A percentile compares a stretch with the other conserved stretches of the same genome.
Evolutionary conservation across 2,797 vertebrate species (phyloP).

Genomic region (Cichlasoma orientale): DNA sequence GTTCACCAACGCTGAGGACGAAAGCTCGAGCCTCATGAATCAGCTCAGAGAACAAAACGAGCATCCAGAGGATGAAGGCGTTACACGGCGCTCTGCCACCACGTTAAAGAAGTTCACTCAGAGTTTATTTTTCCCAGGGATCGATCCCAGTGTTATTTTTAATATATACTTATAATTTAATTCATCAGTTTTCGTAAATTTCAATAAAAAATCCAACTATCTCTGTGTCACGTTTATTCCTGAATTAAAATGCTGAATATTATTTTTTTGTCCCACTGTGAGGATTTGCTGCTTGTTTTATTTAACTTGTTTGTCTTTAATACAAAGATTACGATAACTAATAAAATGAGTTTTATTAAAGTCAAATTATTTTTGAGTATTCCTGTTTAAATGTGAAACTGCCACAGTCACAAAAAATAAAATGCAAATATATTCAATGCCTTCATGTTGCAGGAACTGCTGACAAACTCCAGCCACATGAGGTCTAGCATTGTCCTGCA

Average conservation of each 20-base stretch:
- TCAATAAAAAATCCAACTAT: slow-evolving; percentile 37
- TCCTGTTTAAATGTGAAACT: too few relatives aligned
- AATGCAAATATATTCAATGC: too few relatives aligned
- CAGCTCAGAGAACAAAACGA: not conserved
- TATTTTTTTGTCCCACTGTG: not conserved
- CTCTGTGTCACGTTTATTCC: not conserved
- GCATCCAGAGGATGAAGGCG: slow-evolving; percentile 1
- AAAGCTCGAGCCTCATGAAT: not conserved
- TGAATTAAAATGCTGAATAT: not conserved
- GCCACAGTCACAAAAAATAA: too few relatives aligned
- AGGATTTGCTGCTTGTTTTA: not conserved
- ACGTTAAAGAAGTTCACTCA: slow-evolving; percentile 47
- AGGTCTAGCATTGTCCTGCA: too few relatives aligned
- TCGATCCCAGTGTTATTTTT: slow-evolving; percentile 67
- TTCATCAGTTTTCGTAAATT: slow-evolving; percentile 59
- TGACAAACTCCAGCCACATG: too few relatives aligned
- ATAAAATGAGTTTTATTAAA: not conserved
- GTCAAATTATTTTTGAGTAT: too few relatives aligned
- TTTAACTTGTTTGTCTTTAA: not conserved
- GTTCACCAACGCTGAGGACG: not conserved
- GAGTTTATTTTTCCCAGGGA: slow-evolving; percentile 31
- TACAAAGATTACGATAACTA: not conserved
- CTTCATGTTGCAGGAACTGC: too few relatives aligned
- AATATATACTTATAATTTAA: slow-evolving; percentile 69
- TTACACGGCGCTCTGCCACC: slow-evolving; percentile 25